Evolutionary conservation across 2,797 vertebrate species (phyloP), one percentile per base, ranked within the genome.

Genomic region (Chelidonichthys spinosus): DNA sequence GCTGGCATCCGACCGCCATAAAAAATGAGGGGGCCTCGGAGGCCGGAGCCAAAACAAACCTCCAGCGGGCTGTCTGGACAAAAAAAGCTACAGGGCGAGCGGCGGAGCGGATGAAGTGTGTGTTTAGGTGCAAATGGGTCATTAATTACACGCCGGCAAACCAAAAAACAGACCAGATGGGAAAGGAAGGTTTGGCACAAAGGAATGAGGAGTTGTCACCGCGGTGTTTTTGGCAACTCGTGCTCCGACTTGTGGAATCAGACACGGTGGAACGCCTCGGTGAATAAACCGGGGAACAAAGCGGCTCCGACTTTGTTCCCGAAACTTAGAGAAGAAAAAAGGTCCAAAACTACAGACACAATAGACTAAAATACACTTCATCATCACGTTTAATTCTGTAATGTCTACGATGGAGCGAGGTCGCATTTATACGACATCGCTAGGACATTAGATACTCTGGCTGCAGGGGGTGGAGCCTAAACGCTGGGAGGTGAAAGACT

Each of bases 31-130:
- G 5, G 59, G 35, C 25, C 25, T 25, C 25, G 25, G 25, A 25
- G 25, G 25, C 25, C 2, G 1, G 58, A 74, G 79, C 79, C 75
- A 79, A 74, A 69, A 81, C 37, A 80, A 76, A 68, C 58, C 7
- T 5, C 32, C 0, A 13, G 76, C 18, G 8, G 8, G 33, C 40
- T 54, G 78, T 76, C 78, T 0, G 35, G 74, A 78, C 66, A 68
- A 32, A 40, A 55, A 72, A 59, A 11, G 9, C 17, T 0, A 7
- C 3, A 25, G 25, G 25, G 47, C 39, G 53, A 78, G 66, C 43
- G 13, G 53, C 47, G 68, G 44, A 59, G 42, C 50, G 40, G 17
- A 73, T 9, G 5, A 72, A 68, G 35, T 33, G 56, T 69, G 44
- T 69, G 35, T 66, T 85, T 32, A 65, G 43, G 50, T 79, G 67